Evolutionary conservation across 2,797 vertebrate genomes (phyloP).

Genomic region (Phrynocephalus guinanensis): DNA sequence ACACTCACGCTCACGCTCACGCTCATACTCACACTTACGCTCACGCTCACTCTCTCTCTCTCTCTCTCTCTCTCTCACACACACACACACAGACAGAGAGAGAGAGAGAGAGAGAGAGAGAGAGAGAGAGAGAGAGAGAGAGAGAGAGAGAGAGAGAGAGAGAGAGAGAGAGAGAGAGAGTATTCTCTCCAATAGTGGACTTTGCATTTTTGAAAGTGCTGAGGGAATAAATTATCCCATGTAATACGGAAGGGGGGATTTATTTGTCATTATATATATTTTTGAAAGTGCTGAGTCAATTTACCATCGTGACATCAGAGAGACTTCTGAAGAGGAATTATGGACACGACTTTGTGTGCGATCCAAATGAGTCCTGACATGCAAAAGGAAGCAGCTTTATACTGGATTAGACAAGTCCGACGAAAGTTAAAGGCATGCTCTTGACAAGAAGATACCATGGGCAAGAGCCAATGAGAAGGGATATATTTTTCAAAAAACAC

Average conservation of each 20-base stretch:
- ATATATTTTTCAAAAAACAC: background rate
- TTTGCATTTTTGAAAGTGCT: background rate
- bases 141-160: too few relatives aligned
- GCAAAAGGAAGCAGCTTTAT: background rate
- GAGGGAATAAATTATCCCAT: background rate
- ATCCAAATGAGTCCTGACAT: background rate
- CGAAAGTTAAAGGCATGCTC: background rate
- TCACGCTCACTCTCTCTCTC: too few relatives aligned
- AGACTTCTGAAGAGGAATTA: background rate
- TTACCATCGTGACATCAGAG: background rate
- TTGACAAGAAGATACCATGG: background rate
- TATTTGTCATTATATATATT: background rate
- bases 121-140: too few relatives aligned
- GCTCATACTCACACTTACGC: too few relatives aligned
- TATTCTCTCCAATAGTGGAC: background rate
- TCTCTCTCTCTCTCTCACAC: too few relatives aligned
- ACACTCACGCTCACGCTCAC: too few relatives aligned
- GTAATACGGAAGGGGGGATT: background rate
- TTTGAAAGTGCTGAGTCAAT: conserved; percentile 1
- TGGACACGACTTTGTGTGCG: background rate
- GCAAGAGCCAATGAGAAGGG: background rate
- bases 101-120: too few relatives aligned
- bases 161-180: too few relatives aligned
- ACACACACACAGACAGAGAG: too few relatives aligned
- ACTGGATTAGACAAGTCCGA: background rate